These are phyloP conservation scores for Tyria jacobaeae DNA, from an alignment of 2,888 invertebrate genomes.

Conservation along the genomic window DNA sequence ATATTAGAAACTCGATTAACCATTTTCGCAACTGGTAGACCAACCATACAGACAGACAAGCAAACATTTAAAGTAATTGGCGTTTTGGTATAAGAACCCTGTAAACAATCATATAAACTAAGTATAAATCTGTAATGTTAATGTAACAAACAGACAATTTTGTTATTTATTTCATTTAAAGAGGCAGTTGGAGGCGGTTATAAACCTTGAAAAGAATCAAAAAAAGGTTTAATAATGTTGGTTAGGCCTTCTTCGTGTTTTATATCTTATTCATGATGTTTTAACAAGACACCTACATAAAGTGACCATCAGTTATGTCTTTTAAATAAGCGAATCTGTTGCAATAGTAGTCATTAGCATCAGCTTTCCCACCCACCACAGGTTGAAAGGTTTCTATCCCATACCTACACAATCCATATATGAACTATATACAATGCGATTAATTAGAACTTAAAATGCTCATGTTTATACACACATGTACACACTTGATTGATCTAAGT, in stretches of 20 bases:
- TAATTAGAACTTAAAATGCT: too few species aligned
- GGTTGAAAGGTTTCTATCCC: slow-evolving; percentile 23
- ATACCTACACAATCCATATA: slow-evolving; percentile 29
- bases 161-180: too few species aligned
- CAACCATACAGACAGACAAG: too few species aligned
- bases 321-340: slow-evolving; percentile 20
- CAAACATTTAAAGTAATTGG: too few species aligned
- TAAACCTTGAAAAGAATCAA: neutral
- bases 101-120: too few species aligned
- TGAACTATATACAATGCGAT: too few species aligned
- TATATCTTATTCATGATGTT: slow-evolving; percentile 12
- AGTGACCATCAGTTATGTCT: slow-evolving; percentile 12
- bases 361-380: slow-evolving; percentile 33
- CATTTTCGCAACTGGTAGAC: too few species aligned
- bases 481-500: too few species aligned
- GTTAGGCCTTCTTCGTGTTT: slow-evolving; percentile 6
- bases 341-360: slow-evolving; percentile 36
- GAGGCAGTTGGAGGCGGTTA: neutral
- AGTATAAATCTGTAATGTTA: too few species aligned
- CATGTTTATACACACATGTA: too few species aligned
- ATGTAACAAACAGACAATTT: neutral
- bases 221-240: neutral
- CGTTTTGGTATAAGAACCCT: too few species aligned
- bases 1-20: too few species aligned
- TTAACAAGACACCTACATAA: slow-evolving; percentile 18